Conservation (phyloP, 2,797 vertebrate species). For the Harpagifer antarcticus region DNA sequence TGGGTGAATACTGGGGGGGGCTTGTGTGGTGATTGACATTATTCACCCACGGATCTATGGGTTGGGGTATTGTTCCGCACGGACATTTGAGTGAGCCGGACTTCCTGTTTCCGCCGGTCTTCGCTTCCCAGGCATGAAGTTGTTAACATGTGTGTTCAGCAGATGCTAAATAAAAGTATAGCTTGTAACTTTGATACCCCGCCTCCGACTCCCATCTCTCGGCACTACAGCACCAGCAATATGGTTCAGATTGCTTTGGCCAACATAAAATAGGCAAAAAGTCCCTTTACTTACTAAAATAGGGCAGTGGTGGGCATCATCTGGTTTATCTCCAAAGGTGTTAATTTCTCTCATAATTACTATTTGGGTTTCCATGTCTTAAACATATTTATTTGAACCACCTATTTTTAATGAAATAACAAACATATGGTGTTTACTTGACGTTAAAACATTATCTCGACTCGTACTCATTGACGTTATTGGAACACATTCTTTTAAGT, state of each 20-base stretch:
- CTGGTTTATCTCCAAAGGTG: background rate
- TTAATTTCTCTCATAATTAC: background rate
- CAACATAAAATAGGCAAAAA: background rate
- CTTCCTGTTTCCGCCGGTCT: too few species aligned
- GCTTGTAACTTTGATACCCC: too few species aligned
- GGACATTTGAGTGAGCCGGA: too few species aligned
- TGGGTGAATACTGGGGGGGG: too few species aligned
- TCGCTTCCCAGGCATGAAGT: too few species aligned
- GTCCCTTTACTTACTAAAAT: background rate
- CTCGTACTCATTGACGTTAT: background rate
- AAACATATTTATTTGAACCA: slow-evolving; percentile 3
- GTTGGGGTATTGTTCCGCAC: too few species aligned
- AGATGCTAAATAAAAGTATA: too few species aligned
- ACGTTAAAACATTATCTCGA: background rate
- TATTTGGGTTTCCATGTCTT: background rate
- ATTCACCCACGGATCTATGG: too few species aligned
- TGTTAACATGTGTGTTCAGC: too few species aligned
- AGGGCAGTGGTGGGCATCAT: background rate
- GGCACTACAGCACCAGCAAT: background rate
- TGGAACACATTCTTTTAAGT: slow-evolving; percentile 11
- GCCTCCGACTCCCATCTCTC: too few species aligned
- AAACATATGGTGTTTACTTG: slow-evolving; percentile 2
- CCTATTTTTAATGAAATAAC: slow-evolving; percentile 7
- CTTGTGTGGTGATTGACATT: too few species aligned
- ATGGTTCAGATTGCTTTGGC: background rate